phyloP scores from a whole-genome alignment of 2,113 vertebrate genomes.

The Setophaga petechia region DNA sequence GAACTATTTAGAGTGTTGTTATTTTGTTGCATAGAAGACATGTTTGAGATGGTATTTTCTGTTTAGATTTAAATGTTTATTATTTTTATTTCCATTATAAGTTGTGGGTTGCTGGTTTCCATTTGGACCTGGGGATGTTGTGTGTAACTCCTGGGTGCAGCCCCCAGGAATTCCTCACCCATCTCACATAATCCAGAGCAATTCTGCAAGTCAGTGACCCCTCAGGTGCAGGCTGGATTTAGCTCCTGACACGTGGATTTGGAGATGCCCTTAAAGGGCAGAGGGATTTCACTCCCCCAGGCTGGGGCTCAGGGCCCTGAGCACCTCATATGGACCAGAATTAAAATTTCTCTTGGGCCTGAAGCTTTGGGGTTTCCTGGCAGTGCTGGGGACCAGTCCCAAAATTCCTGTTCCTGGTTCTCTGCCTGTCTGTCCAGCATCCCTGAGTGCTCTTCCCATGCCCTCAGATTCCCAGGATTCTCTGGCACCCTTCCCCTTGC shows the following conservation, averaged over 20 bases:
- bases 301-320: neutral
- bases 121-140: fast-evolving
- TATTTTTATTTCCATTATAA: neutral
- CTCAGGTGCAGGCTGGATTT: neutral
- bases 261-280: neutral
- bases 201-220: neutral
- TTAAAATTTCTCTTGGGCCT: neutral
- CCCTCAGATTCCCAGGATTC: neutral
- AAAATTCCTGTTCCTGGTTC: neutral
- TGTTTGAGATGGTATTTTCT: neutral
- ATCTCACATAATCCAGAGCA: neutral
- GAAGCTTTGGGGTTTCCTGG: neutral
- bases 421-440: too few relatives aligned
- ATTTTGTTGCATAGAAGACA: neutral
- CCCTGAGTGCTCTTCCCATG: fast-evolving
- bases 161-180: neutral
- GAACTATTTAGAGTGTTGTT: neutral
- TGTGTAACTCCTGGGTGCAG: neutral
- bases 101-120: neutral
- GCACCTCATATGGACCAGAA: neutral
- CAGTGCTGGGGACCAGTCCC: neutral
- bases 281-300: fast-evolving
- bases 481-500: neutral
- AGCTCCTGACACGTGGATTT: fast-evolving
- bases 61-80: neutral